Base-by-base conservation (phyloP, 2,113 vertebrate species). In the Nematolebias whitei region DNA sequence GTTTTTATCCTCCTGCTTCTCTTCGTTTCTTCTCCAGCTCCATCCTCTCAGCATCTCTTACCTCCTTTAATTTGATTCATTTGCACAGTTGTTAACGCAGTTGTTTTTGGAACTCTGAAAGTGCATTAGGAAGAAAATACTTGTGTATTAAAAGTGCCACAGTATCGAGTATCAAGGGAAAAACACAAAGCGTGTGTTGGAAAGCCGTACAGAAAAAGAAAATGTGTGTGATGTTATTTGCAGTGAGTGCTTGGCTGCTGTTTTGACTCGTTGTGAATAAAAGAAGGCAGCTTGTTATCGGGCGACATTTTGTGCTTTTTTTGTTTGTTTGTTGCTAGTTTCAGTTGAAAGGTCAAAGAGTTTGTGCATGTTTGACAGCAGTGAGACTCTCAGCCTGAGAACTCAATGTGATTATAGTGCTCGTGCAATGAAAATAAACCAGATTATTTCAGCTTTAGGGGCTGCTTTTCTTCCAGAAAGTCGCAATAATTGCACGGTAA, bases 321-420 rank as follows among this genome's bases (percentile, higher is more conserved):
- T 5, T 1, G 15, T 22, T 54, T 44, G 6, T 1, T n/a, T 12
- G 6, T 4, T n/a, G 4, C 43, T 54, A 62, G 51, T 74, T 82
- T 78, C 13, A 35, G 47, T 19, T 56, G 49, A 77, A 79, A 82
- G 70, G 78, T 84, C 62, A 54, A 2, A 66, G 64, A 52, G n/a
- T n/a, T 51, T 50, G 12, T 41, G 18, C 29, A 15, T 61, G 65
- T 63, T 45, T 60, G 59, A 71, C 79, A 60, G 71, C 40, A 0
- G 48, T 51, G 63, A 80, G 71, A 66, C 71, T 73, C 39, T 13
- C 29, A 49, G 75, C 75, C 76, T 80, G 71, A 78, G 65, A 82
- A 82, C 75, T 74, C 32, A 63, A 60, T 64, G 47, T 72, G 66
- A 83, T 83, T 71, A 72, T 52, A 79, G 82, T 62, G 55, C 65